Conservation (phyloP, 2,113 vertebrate genomes). For the Bagarius yarrelli region DNA sequence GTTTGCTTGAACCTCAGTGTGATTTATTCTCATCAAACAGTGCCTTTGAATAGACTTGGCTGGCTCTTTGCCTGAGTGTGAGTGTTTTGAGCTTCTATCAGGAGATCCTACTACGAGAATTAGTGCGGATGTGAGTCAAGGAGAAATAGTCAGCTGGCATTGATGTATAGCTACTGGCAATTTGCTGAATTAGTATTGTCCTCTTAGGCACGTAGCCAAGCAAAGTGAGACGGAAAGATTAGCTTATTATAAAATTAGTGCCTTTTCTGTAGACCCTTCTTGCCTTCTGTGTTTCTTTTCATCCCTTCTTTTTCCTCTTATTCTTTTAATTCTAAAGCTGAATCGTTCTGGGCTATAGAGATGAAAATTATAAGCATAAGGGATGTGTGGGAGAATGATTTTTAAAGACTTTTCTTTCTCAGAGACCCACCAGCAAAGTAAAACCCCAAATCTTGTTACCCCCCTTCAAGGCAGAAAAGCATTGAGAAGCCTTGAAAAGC, state of each 20-base stretch:
- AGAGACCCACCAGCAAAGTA: constrained; percentile 69
- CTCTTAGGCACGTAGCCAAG: not conserved
- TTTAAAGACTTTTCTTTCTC: constrained; percentile 52
- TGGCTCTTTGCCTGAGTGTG: not conserved
- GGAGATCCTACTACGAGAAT: constrained; percentile 60
- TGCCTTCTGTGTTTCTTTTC: constrained; percentile 45
- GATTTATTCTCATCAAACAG: constrained; percentile 29
- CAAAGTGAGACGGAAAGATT: constrained; percentile 16
- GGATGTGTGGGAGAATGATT: constrained; percentile 25
- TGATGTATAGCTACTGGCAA: constrained; percentile 18
- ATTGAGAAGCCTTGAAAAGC: constrained; percentile 72
- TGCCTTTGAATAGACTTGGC: constrained; percentile 5
- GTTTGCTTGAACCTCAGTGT: constrained; percentile 12
- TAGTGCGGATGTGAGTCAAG: not conserved
- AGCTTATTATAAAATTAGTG: constrained; percentile 4
- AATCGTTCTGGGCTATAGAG: not conserved
- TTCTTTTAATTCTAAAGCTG: constrained; percentile 39
- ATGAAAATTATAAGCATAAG: constrained; percentile 10
- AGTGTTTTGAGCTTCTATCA: constrained; percentile 47
- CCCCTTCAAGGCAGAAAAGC: constrained; percentile 59
- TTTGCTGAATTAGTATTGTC: constrained; percentile 24
- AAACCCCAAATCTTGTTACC: constrained; percentile 78
- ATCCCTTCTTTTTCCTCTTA: constrained; percentile 44
- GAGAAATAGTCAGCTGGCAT: constrained; percentile 3
- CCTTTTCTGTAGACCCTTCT: constrained; percentile 26